Percentiles rank a stretch among this genome's conserved stretches.
Conservation (phyloP, 2,113 vertebrate genomes). For the Talpa occidentalis region DNA sequence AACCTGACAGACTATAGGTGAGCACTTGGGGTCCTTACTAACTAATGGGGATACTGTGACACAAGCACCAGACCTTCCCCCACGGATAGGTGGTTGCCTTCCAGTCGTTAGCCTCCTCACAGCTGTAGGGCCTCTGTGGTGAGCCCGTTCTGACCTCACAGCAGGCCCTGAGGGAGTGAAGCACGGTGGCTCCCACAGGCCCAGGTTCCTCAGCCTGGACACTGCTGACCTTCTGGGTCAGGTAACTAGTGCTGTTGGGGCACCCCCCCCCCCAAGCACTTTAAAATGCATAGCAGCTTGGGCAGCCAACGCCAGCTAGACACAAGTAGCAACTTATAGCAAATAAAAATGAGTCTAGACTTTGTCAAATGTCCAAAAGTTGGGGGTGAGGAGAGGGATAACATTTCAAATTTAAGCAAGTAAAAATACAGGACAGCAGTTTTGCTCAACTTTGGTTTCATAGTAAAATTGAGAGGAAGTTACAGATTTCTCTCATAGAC, state of each 20-base stretch:
- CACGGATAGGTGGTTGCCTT: no score
- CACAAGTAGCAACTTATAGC: background rate
- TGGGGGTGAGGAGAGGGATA: no score
- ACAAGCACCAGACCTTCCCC: background rate
- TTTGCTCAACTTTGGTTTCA: background rate
- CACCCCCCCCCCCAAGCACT: background rate
- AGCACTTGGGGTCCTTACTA: no score
- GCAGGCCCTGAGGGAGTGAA: background rate
- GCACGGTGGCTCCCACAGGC: background rate
- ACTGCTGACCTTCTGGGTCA: background rate
- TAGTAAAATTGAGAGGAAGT: background rate
- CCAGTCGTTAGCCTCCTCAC: background rate
- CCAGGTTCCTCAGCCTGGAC: no score
- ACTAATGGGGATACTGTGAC: no score
- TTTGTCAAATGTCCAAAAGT: background rate
- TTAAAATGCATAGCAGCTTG: no score
- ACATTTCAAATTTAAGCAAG: background rate
- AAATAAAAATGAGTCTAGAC: background rate
- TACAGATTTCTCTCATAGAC: background rate
- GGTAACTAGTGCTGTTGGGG: background rate
- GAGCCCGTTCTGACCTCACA: background rate
- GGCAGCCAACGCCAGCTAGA: no score
- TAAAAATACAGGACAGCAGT: background rate
- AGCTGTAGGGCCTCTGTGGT: background rate
- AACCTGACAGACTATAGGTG: no score